These are phyloP conservation scores for Medauroidea extradentata DNA, from an alignment of 1,140 invertebrate genomes.

Conservation along the genomic window DNA sequence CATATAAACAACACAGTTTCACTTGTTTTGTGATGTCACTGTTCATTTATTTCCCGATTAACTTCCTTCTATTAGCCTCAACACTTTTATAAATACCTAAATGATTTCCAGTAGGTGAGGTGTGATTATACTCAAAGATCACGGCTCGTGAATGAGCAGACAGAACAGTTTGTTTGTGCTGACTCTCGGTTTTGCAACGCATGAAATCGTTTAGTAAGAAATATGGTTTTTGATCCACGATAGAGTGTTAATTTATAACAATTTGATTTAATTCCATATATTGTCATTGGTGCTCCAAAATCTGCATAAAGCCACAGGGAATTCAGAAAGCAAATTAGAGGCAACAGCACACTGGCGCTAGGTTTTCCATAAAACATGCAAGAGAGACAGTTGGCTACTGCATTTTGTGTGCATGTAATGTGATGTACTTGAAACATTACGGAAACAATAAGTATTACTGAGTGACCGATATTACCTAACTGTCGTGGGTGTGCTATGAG, in stretches of 20 bases:
- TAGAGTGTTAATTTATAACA: background rate
- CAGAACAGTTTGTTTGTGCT: background rate
- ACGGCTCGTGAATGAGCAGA: background rate
- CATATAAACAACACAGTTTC: background rate
- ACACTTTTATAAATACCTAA: background rate
- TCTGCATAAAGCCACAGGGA: background rate
- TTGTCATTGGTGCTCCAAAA: background rate
- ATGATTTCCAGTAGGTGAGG: background rate
- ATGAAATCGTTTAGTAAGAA: background rate
- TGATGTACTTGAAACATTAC: background rate
- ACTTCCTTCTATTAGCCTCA: background rate
- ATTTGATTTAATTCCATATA: background rate
- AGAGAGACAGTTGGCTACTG: background rate
- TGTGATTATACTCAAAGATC: background rate
- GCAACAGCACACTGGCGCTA: background rate
- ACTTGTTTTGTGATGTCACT: background rate
- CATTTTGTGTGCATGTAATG: background rate
- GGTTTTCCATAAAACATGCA: background rate
- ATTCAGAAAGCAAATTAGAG: background rate
- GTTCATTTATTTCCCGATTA: background rate
- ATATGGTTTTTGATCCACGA: background rate
- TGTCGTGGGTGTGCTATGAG: no score
- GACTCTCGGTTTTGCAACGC: background rate
- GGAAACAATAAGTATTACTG: no score
- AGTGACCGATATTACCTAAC: no score